These are phyloP conservation scores for Brachynemurus nebulosus DNA, from an alignment of 2,888 invertebrate genomes.

Conservation along the genomic window DNA sequence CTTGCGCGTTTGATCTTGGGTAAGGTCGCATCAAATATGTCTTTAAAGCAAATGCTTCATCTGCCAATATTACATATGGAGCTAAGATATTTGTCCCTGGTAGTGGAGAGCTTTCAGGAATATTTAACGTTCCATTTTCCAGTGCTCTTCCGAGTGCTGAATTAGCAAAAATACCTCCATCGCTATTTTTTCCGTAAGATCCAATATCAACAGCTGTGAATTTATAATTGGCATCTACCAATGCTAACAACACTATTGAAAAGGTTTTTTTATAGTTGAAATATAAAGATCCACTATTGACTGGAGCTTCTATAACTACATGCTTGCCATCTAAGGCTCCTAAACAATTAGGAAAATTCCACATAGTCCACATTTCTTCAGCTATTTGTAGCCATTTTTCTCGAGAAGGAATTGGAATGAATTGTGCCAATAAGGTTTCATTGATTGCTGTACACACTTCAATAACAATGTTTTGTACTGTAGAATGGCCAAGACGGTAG, in stretches of 20 bases:
- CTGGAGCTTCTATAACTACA: conserved; percentile 19
- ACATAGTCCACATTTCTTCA: conserved; percentile 9
- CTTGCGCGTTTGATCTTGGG: conserved; percentile 7
- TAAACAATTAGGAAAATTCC: conserved; percentile 15
- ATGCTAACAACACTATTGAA: conserved; percentile 21
- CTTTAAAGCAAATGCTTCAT: conserved; percentile 11
- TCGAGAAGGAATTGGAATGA: conserved; percentile 14
- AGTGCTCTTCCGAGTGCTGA: background rate
- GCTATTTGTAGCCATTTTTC: conserved; percentile 8
- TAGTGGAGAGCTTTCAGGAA: conserved; percentile 8
- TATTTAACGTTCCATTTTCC: conserved; percentile 9
- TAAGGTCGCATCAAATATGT: conserved; percentile 10
- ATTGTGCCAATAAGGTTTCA: conserved; percentile 10
- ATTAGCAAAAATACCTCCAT: conserved; percentile 11
- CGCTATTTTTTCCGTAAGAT: conserved; percentile 14
- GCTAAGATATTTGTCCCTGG: conserved; percentile 10
- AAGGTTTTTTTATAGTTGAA: conserved; percentile 22
- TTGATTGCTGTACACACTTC: conserved; percentile 13
- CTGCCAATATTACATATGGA: conserved; percentile 15
- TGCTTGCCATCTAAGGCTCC: conserved; percentile 23
- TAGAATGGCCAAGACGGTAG: conserved; percentile 13
- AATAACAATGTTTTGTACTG: conserved; percentile 13
- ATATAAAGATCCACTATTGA: conserved; percentile 15
- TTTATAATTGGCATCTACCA: conserved; percentile 23
- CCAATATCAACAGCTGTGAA: conserved; percentile 19